Percentiles rank a stretch among this genome's conserved stretches.
Conservation (phyloP, 2,797 vertebrate genomes). For the Galagoides demidoff region DNA sequence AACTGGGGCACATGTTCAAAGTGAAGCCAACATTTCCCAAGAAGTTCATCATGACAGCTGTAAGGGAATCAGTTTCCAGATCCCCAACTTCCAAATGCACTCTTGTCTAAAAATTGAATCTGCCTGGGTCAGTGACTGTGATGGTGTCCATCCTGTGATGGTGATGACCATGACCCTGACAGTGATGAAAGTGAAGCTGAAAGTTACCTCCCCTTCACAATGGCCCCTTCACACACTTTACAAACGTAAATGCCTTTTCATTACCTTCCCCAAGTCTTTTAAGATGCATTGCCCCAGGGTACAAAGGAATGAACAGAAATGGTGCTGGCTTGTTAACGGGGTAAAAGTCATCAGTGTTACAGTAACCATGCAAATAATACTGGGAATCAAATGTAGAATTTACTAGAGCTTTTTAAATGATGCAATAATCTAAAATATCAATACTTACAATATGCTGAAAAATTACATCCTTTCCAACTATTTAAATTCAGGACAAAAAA, state of each 20-base stretch:
- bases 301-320: constrained; percentile 11
- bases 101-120: neutral
- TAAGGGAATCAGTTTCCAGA: neutral
- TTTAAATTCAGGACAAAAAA: constrained; percentile 18
- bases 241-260: neutral
- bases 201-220: neutral
- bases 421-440: constrained; percentile 10
- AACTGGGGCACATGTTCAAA: neutral
- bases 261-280: neutral
- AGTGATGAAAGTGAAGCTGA: rapidly evolving
- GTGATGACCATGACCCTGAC: neutral
- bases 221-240: neutral
- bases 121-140: too few species aligned
- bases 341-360: neutral
- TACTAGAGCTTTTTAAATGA: constrained; percentile 21
- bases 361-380: neutral
- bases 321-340: neutral
- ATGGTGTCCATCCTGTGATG: neutral
- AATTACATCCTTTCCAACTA: neutral
- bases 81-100: neutral
- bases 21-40: neutral
- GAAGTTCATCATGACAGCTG: neutral
- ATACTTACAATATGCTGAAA: neutral
- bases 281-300: neutral
- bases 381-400: neutral